These are phyloP conservation scores for Eueides isabella DNA, from an alignment of 1,140 invertebrate species.

Conservation along the genomic window DNA sequence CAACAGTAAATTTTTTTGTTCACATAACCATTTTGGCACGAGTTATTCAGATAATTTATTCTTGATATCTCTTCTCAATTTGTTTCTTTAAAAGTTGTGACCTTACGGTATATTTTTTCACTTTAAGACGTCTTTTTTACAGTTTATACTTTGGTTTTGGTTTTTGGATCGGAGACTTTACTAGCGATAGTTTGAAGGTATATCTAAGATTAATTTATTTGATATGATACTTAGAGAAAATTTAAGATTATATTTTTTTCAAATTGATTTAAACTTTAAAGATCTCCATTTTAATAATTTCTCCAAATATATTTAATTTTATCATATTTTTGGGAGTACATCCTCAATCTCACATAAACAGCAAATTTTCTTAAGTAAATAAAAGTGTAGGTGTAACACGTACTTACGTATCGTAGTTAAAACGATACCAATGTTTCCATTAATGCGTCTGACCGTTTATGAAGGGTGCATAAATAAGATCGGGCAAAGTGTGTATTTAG, in stretches of 20 bases:
- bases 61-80: conserved; percentile 39
- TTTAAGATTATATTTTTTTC: too few relatives aligned
- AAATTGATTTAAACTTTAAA: too few relatives aligned
- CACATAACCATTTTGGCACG: conserved; percentile 39
- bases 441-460: conserved; percentile 60
- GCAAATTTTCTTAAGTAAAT: conserved; percentile 12
- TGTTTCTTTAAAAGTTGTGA: conserved; percentile 34
- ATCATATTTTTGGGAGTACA: background rate
- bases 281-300: too few relatives aligned
- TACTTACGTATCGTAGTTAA: conserved; percentile 15
- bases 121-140: conserved; percentile 24
- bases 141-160: conserved; percentile 23
- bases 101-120: conserved; percentile 32
- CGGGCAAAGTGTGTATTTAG: conserved; percentile 51
- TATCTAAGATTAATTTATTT: too few relatives aligned
- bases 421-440: conserved; percentile 37
- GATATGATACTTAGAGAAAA: too few relatives aligned
- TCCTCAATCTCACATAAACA: background rate
- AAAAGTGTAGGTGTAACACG: background rate
- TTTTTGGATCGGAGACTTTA: conserved; percentile 29
- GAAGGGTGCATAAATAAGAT: conserved; percentile 78
- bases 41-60: conserved; percentile 43
- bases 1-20: conserved; percentile 33
- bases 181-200: background rate
- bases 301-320: background rate